Conservation (phyloP, 2,113 vertebrate genomes). For the Arvicanthis niloticus region DNA sequence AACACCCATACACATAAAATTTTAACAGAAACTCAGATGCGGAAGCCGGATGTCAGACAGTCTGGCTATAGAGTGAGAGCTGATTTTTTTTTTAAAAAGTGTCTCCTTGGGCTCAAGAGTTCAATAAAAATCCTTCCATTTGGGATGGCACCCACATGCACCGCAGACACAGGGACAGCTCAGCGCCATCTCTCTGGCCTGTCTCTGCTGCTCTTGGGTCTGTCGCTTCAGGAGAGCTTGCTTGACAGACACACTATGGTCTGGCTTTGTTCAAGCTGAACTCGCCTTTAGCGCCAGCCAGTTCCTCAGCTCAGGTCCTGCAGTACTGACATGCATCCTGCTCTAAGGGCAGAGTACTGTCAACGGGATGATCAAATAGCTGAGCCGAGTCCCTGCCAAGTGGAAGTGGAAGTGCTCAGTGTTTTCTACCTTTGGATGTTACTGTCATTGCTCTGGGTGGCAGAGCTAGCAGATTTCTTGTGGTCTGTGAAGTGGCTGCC, state of each 20-base stretch:
- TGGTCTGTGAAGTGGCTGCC: background rate
- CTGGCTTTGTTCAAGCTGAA: too few relatives aligned
- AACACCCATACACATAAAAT: background rate
- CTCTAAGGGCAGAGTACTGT: background rate
- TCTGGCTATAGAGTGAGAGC: background rate
- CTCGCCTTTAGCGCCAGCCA: background rate
- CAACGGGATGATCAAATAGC: background rate
- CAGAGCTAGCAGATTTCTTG: background rate
- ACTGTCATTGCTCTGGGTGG: too few relatives aligned
- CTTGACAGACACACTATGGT: background rate
- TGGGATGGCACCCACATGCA: background rate
- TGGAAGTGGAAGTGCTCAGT: too few relatives aligned
- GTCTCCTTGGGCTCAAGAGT: background rate
- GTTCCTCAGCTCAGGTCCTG: background rate
- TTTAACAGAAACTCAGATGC: background rate
- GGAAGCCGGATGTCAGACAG: background rate
- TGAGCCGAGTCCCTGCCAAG: background rate
- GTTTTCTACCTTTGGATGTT: background rate
- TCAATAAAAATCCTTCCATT: slow-evolving; percentile 21
- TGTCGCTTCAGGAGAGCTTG: background rate
- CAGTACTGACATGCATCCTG: too few relatives aligned
- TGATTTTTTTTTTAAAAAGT: background rate
- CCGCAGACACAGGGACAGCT: too few relatives aligned
- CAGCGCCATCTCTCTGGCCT: background rate
- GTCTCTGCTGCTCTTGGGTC: background rate